Evolutionary conservation across 2,113 vertebrate genomes (phyloP).

Genomic region (Crotalus horridus): DNA sequence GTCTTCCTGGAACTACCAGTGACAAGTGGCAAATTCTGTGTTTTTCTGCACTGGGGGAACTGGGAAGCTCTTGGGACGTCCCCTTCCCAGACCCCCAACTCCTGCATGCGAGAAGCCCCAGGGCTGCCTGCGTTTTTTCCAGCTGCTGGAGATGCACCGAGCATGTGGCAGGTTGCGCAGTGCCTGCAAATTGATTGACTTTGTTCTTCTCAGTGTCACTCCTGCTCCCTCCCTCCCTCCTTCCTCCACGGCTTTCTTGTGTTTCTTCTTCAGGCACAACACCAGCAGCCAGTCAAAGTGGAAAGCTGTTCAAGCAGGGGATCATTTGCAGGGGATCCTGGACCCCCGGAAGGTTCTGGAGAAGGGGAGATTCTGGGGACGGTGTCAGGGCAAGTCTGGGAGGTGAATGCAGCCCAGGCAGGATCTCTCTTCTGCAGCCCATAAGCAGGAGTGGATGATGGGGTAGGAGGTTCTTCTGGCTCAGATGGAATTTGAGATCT

Average conservation of each 20-base stretch:
- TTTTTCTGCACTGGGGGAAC: background rate
- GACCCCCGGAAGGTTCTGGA: background rate
- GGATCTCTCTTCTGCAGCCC: background rate
- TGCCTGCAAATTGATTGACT: background rate
- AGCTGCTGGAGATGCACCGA: background rate
- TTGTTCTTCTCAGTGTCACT: background rate
- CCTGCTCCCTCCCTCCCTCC: background rate
- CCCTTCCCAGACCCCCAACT: too few species aligned
- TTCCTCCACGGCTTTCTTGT: background rate
- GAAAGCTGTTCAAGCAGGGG: conserved; percentile 14
- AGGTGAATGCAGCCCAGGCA: background rate
- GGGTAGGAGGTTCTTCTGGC: background rate
- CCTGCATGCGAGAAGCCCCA: background rate
- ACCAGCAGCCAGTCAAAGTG: background rate
- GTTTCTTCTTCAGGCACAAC: background rate
- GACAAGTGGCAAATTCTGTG: background rate
- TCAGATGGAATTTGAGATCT: background rate
- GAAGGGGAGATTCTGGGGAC: background rate
- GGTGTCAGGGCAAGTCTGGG: background rate
- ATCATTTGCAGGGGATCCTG: background rate
- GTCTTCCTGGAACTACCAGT: background rate
- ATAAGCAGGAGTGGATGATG: background rate
- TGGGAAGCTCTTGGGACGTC: background rate
- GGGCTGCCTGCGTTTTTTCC: background rate
- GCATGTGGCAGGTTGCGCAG: background rate